Evolutionary conservation across 2,888 invertebrate species (phyloP), one percentile per base, ranked within the genome.

Genomic region (Parnassius orleans): DNA sequence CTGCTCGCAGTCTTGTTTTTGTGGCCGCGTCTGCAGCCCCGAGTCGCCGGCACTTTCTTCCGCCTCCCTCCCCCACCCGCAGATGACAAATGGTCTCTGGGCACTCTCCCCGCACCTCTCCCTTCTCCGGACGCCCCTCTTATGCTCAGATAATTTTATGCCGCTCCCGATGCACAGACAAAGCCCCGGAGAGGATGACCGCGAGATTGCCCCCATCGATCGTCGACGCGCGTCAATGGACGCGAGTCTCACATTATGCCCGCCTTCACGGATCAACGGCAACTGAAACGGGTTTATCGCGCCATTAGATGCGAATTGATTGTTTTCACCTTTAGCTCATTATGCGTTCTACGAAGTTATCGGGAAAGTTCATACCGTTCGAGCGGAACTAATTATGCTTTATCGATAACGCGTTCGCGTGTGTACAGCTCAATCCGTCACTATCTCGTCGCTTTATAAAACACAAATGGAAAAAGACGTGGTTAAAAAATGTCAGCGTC

Each of bases 21-120:
- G 90, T 84, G 87, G 85, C 80, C 87, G 85, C 89, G 90, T 87
- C 90, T 90, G 90, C 87, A 83, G 85, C 84, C 84, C 84, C 84
- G 84, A 83, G 83, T 82, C 84, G 83, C 84, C 84, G 81, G 78
- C 80, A 79, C 83, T 83, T 82, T 83, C 84, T 82, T 81, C 79
- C 82, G 79, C 73, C 79, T 76, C 78, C 76, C 75, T 73, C 72
- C 73, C 72, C 76, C 76, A 75, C 74, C 86, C 82, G 78, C 83
- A 81, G 87, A 90, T 90, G 91, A 92, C 91, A 91, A 92, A 92
- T 92, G 92, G 90, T 88, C 83, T 80, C 86, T 84, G 85, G 79
- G 80, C 83, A 78, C 84, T 82, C 83, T 77, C 78, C 73, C 80
- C 76, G 78, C 73, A 71, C 81, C 79, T 77, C 79, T 83, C 84